Evolutionary conservation across 2,113 vertebrate genomes (phyloP), one percentile per base, ranked within the genome.

Genomic region (Cyprinus carpio): DNA sequence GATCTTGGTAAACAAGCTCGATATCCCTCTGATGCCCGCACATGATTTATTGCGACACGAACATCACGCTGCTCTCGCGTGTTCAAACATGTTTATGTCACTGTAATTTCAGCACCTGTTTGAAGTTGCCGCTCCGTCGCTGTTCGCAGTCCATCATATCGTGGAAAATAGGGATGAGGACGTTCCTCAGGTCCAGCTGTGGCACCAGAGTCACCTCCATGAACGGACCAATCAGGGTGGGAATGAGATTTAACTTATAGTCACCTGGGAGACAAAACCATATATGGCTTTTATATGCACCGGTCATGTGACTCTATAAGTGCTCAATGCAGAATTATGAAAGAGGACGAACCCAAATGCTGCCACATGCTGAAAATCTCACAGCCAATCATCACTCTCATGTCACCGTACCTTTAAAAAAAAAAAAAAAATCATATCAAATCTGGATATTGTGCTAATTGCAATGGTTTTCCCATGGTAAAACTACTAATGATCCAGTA

Each of bases 81-180:
- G 27, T 31, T 43, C 10, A 46, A 15, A 8, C 54, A 75, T 56
- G 15, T 31, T 11, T 8, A 76, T 40, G 37, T 54, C 46, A 62
- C 43, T 9, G 34, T n/a, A 34, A 86, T 93, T 23, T 60, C 62
- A 72, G 56, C 88, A 99, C 98, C 96, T 99, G 98, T 90, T 99
- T 99, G 92, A 99, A 99, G 95, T 97, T 99, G 86, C 98, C 98
- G 0, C 98, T 99, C 93, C 98, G 97, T 49, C 96, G 95, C 90
- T 99, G 97, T 85, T 99, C 98, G 95, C 97, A 99, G 87, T 99
- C 97, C 98, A 99, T 99, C 98, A 99, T 99, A 90, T 99, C 98
- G 25, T 99, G 98, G 91, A 99, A 99, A 90, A 99, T 99, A 1
- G 98, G 98, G 87, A 99, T 99, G 96, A 99, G 98, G 84, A 99